Evolutionary conservation across 1,140 invertebrate genomes (phyloP), one percentile per base, ranked within the genome.

Genomic region (Tetraneura akinire): DNA sequence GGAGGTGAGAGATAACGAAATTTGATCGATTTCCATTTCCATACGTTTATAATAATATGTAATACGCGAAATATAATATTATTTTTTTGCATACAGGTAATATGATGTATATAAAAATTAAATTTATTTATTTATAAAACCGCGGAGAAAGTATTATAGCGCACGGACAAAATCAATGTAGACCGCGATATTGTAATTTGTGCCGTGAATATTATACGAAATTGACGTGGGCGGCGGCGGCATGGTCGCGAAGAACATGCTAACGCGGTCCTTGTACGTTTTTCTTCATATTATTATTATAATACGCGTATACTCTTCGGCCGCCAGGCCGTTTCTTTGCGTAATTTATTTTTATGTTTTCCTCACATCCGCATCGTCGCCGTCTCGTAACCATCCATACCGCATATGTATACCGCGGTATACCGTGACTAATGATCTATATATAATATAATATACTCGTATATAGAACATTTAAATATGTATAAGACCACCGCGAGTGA

Each of bases 121-220:
- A n/a, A n/a, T n/a, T 37, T 37, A 4, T 37, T 8, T 37, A 29
- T 16, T 16, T 18, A 60, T 26, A 62, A 62, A 64, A 64, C 29
- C 29, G 60, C 18, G 60, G 60, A 66, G 62, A 66, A 66, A 66
- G 62, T 66, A 42, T n/a, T n/a, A n/a, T 64, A 62, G 32, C 60
- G 18, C 29, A 8, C 62, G 32, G 10, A 29, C 18, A 66, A 62
- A 42, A 42, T 13, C 32, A 37, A 42, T 21, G 62, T 42, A 21
- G 62, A 66, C 62, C 62, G 62, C 26, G 2, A 64, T 64, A 18
- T 26, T 66, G 62, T 21, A 10, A 13, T 21, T 29, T 42, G n/a
- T 66, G n/a, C 3, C 29, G 9, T 4, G 32, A 8, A n/a, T n/a
- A n/a, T n/a, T 26, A 10, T 29, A 32, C 9, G 9, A 37, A 42